Conservation (phyloP, 2,888 invertebrate species). For the Anticlea derivata region DNA sequence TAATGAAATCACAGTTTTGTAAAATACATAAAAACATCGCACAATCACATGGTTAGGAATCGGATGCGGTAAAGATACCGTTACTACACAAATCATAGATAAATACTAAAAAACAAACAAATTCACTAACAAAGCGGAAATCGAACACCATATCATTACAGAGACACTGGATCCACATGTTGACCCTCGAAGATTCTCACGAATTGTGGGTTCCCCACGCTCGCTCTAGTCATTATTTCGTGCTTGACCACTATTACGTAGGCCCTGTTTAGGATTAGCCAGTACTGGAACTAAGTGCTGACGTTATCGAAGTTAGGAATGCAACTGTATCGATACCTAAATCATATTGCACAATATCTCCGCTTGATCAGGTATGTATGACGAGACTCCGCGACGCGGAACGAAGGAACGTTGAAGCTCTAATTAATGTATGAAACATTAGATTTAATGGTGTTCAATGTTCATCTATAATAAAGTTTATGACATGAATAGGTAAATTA, state of each 20-base stretch:
- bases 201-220: conserved; percentile 7
- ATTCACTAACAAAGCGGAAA: conserved; percentile 38
- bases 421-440: conserved; percentile 17
- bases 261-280: conserved; percentile 5
- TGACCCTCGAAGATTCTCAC: conserved; percentile 37
- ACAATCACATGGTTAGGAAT: not conserved
- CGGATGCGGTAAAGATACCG: not conserved
- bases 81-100: not conserved
- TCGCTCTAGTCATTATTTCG: conserved; percentile 1
- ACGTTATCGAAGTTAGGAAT: conserved; percentile 24
- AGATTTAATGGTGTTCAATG: not conserved
- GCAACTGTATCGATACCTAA: conserved; percentile 22
- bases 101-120: conserved; percentile 1
- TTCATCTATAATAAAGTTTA: not conserved
- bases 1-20: not conserved
- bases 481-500: not conserved
- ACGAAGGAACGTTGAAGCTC: conserved; percentile 19
- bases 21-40: not conserved
- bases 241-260: conserved; percentile 19
- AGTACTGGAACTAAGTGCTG: conserved; percentile 17
- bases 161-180: conserved; percentile 53
- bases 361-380: conserved; percentile 30
- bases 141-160: conserved; percentile 43
- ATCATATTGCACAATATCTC: conserved; percentile 29
- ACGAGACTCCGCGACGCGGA: conserved; percentile 20